A percentile compares a stretch with the other conserved stretches of the same genome.
Evolutionary conservation across 1,140 invertebrate species (phyloP).

Genomic region (Hormaphis cornu): DNA sequence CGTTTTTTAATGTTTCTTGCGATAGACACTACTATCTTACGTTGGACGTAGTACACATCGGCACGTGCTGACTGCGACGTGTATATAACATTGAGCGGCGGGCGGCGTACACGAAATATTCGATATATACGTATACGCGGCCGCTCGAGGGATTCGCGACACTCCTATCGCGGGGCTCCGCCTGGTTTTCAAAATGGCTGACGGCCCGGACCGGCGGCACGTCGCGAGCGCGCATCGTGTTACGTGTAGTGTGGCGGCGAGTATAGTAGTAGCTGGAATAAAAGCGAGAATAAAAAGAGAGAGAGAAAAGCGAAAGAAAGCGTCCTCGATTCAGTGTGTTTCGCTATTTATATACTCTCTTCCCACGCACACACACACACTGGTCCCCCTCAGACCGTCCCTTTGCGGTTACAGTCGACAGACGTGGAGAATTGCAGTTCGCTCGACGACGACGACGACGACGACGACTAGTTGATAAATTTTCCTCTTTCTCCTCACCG

Average conservation of each 20-base stretch:
- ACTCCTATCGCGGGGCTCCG: constrained; percentile 22
- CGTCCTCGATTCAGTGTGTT: constrained; percentile 3
- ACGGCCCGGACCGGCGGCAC: not conserved
- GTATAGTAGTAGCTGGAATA: not conserved
- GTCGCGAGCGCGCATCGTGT: not conserved
- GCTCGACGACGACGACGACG: not conserved
- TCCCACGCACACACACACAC: too few relatives aligned
- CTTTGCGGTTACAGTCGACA: too few relatives aligned
- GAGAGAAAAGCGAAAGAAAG: not conserved
- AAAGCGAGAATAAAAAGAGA: not conserved
- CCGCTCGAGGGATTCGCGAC: constrained; percentile 16
- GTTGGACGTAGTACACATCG: too few relatives aligned
- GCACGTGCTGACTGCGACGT: not conserved
- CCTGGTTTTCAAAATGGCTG: constrained; percentile 27
- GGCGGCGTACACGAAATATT: too few relatives aligned
- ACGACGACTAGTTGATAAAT: constrained; percentile 28
- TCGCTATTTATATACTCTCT: not conserved
- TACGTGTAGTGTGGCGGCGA: too few relatives aligned
- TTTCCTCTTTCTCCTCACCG: not conserved
- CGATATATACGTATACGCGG: too few relatives aligned
- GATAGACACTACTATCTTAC: too few relatives aligned
- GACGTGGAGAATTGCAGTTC: too few relatives aligned
- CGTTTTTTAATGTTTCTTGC: too few relatives aligned
- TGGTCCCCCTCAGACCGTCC: too few relatives aligned
- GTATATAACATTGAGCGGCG: not conserved